Evolutionary conservation across 2,113 vertebrate genomes (phyloP).

Genomic region (Scopus umbretta): DNA sequence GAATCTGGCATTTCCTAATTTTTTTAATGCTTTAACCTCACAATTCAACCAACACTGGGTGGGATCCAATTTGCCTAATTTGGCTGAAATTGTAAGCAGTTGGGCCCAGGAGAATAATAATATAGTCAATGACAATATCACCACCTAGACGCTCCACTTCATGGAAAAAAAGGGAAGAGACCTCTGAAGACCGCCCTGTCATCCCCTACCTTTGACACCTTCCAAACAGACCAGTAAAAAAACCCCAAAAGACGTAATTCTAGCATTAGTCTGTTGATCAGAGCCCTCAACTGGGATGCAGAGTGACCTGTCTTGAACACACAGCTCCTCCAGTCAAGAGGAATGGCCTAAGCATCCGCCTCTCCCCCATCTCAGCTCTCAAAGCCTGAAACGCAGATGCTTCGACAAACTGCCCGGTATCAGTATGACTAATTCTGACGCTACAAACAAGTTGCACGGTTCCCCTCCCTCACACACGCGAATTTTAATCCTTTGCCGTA

Average conservation of each 20-base stretch:
- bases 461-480: neutral
- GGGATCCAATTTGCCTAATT: neutral
- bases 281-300: neutral
- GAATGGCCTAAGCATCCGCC: neutral
- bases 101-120: neutral
- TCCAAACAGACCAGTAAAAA: neutral
- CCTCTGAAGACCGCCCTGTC: neutral
- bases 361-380: neutral
- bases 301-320: neutral
- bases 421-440: neutral
- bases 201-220: neutral
- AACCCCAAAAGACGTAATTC: neutral
- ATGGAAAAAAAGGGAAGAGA: neutral
- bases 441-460: neutral
- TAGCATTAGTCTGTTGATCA: neutral
- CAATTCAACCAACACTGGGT: neutral
- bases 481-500: neutral
- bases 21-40: neutral
- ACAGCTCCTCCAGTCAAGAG: neutral
- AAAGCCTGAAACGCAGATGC: neutral
- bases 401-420: rapidly evolving
- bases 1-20: neutral
- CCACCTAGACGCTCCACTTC: neutral
- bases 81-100: neutral
- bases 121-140: neutral